phyloP scores from a whole-genome alignment of 2,888 invertebrate species.

The Dione juno region DNA sequence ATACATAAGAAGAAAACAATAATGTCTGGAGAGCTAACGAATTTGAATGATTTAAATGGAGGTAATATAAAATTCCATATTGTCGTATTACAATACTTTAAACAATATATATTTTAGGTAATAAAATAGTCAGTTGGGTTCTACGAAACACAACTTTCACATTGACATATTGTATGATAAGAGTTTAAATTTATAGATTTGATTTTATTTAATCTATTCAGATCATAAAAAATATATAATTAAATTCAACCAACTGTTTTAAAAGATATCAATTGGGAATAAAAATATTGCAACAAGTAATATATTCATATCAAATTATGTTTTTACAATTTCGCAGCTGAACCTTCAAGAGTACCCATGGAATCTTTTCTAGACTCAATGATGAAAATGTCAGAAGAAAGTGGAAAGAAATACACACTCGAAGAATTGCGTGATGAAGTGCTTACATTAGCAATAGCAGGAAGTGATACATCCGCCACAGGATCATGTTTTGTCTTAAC shows the following conservation, averaged over 20 bases:
- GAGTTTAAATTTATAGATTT: too few relatives aligned
- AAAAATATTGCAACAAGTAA: too few relatives aligned
- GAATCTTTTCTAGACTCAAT: background rate
- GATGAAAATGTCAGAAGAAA: background rate
- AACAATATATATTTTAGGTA: too few relatives aligned
- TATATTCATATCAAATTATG: too few relatives aligned
- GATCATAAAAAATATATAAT: too few relatives aligned
- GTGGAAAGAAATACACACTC: background rate
- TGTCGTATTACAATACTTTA: too few relatives aligned
- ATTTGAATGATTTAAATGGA: background rate
- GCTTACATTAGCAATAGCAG: background rate
- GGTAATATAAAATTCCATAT: background rate
- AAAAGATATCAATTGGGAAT: too few relatives aligned
- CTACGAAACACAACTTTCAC: too few relatives aligned
- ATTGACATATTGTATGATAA: too few relatives aligned
- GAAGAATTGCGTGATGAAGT: conserved; percentile 8
- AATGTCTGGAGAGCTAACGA: background rate
- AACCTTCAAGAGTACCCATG: background rate
- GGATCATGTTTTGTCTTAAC: background rate
- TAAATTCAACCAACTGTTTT: too few relatives aligned
- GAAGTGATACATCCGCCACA: background rate
- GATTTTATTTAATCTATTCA: too few relatives aligned
- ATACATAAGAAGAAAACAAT: conserved; percentile 16
- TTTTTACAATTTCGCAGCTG: background rate
- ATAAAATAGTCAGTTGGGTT: too few relatives aligned